Percentiles rank a stretch among this genome's conserved stretches.
phyloP scores from a whole-genome alignment of 2,888 invertebrate genomes.

The Parapristionchus giblindavisi region DNA sequence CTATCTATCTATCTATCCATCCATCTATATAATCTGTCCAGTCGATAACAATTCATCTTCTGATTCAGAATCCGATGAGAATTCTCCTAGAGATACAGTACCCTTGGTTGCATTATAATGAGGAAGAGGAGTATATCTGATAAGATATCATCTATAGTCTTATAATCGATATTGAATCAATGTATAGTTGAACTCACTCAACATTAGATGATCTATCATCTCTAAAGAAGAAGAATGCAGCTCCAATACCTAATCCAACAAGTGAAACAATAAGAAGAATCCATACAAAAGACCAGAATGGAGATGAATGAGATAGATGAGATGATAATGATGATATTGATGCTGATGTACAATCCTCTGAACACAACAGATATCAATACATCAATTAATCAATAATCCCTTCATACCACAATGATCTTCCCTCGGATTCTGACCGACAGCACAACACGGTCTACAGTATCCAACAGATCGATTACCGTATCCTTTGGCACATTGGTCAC shows the following conservation, averaged over 20 bases:
- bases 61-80: slow-evolving; percentile 25
- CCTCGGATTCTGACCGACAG: slow-evolving; percentile 44
- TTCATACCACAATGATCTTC: slow-evolving; percentile 52
- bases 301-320: slow-evolving; percentile 28
- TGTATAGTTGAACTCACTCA: slow-evolving; percentile 41
- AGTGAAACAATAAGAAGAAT: slow-evolving; percentile 44
- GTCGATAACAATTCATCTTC: slow-evolving; percentile 33
- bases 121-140: slow-evolving; percentile 56
- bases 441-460: slow-evolving; percentile 66
- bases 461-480: slow-evolving; percentile 64
- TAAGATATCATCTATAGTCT: neutral
- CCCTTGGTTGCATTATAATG: slow-evolving; percentile 52
- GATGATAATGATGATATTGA: neutral
- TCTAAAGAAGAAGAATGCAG: slow-evolving; percentile 40
- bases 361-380: neutral
- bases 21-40: too few species aligned
- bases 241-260: slow-evolving; percentile 33
- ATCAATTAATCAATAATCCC: neutral
- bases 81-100: slow-evolving; percentile 45
- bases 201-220: slow-evolving; percentile 36
- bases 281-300: slow-evolving; percentile 44
- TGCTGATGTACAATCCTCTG: slow-evolving; percentile 52
- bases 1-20: too few species aligned
- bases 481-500: slow-evolving; percentile 61
- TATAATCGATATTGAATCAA: slow-evolving; percentile 1